phyloP scores from a whole-genome alignment of 2,797 vertebrate species.

The Myotis daubentonii region DNA sequence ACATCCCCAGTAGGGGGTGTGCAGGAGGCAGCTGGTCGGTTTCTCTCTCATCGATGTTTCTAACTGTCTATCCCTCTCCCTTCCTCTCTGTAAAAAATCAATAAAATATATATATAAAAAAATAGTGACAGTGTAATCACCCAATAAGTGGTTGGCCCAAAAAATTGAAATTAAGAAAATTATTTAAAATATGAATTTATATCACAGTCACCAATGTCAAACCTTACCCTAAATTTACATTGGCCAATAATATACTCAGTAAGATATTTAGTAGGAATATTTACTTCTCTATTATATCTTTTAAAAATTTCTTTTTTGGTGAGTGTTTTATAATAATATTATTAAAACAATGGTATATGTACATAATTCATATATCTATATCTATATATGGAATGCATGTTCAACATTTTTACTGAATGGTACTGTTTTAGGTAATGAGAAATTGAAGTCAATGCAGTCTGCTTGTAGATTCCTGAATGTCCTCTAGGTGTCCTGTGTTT shows the following conservation, averaged over 20 bases:
- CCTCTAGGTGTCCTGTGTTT: neutral
- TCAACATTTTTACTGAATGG: slow-evolving; percentile 40
- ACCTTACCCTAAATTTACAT: neutral
- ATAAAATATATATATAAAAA: too few relatives aligned
- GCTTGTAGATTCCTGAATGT: neutral
- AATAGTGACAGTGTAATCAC: neutral
- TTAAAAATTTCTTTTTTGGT: neutral
- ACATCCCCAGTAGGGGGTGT: too few relatives aligned
- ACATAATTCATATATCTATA: neutral
- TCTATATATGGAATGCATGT: neutral
- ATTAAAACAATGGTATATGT: slow-evolving; percentile 10
- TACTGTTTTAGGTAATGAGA: neutral
- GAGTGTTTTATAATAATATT: neutral
- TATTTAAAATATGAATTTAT: slow-evolving; percentile 42
- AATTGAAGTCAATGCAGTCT: neutral
- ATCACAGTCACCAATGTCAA: neutral
- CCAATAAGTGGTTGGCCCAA: neutral
- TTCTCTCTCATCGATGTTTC: too few relatives aligned
- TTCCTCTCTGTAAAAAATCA: too few relatives aligned
- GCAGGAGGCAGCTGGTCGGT: too few relatives aligned
- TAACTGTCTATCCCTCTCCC: too few relatives aligned
- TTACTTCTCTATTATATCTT: slow-evolving; percentile 30
- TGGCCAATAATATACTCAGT: neutral
- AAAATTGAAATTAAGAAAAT: slow-evolving; percentile 24
- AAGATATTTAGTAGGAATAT: neutral